Base-by-base conservation (phyloP, 2,113 vertebrate genomes). In the Pionites leucogaster region DNA sequence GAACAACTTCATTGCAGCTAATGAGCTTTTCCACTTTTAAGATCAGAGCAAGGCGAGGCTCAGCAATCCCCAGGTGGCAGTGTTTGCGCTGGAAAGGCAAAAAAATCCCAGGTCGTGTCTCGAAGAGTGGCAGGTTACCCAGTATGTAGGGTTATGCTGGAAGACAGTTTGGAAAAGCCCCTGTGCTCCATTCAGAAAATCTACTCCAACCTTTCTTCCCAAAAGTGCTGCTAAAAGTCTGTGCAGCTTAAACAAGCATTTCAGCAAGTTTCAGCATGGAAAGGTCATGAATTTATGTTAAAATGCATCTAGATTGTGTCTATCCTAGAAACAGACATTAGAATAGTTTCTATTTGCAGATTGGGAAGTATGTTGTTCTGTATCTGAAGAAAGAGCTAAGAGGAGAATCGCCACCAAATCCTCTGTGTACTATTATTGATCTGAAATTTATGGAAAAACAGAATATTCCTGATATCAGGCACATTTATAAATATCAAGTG, bases 71-170 rank as follows among this genome's bases (percentile, higher is more conserved):
- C 80, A 53, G 82, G 39, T 65, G 92, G 79, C n/a, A 41, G 19
- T 18, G 46, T 42, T 25, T 2, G 62, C 79, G 11, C 60, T 27
- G 41, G 0, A 24, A 46, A 37, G 47, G 9, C 29, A 55, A 5
- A 5, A 28, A 31, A 47, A 25, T 7, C 13, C 27, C 42, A 1
- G 24, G 28, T 4, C 0, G 0, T 1, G 3, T 10, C 46, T 78
- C 0, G 1, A 25, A 11, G 57, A 37, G 44, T 14, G 7, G 0
- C 47, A 2, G 59, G 39, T 27, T 20, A 20, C 10, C 35, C 25
- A 0, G 31, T 0, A 1, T 2, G 4, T 1, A 20, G 47, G 13
- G 6, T 4, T 25, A 5, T 4, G 3, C 29, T 60, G 65, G 17
- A 9, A 22, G 17, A 23, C 53, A 17, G 17, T 39, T 42, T 33